Conservation (phyloP, 2,888 invertebrate genomes). For the Neria commutata region DNA sequence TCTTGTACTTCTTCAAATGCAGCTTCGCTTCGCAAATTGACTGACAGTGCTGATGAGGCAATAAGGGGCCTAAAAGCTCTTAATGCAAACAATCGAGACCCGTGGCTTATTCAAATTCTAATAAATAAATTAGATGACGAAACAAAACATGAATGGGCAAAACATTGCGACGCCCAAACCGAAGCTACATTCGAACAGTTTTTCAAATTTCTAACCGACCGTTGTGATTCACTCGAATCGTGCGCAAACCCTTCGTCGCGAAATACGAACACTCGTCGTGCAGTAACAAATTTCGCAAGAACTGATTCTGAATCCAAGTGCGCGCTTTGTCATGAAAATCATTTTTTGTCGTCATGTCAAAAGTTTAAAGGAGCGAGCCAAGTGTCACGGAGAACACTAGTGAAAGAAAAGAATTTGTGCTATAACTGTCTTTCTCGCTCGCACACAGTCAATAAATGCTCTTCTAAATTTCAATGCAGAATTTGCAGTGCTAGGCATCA, state of each 20-base stretch:
- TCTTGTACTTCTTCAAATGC: constrained; percentile 4
- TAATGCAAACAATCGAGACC: constrained; percentile 10
- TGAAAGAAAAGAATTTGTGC: constrained; percentile 7
- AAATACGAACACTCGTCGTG: not conserved
- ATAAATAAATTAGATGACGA: constrained; percentile 16
- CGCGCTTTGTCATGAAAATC: constrained; percentile 7
- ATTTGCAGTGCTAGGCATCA: no score
- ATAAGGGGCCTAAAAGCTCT: constrained; percentile 19
- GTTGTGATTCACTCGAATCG: constrained; percentile 21
- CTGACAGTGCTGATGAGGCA: constrained; percentile 23
- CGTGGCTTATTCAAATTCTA: constrained; percentile 20
- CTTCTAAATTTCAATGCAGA: no score
- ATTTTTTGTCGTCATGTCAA: constrained; percentile 4
- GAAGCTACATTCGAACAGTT: constrained; percentile 15
- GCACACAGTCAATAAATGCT: not conserved
- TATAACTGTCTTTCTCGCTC: constrained; percentile 11
- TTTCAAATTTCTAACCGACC: constrained; percentile 17
- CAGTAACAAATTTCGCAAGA: constrained; percentile 11
- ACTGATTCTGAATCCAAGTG: not conserved
- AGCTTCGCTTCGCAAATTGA: constrained; percentile 12
- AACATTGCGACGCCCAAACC: constrained; percentile 3
- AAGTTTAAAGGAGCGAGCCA: constrained; percentile 9
- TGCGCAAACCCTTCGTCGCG: constrained; percentile 6
- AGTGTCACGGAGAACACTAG: constrained; percentile 3
- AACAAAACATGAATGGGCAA: constrained; percentile 15